These are phyloP conservation scores for Collichthys lucidus DNA, from an alignment of 2,113 vertebrate genomes.

Conservation along the genomic window DNA sequence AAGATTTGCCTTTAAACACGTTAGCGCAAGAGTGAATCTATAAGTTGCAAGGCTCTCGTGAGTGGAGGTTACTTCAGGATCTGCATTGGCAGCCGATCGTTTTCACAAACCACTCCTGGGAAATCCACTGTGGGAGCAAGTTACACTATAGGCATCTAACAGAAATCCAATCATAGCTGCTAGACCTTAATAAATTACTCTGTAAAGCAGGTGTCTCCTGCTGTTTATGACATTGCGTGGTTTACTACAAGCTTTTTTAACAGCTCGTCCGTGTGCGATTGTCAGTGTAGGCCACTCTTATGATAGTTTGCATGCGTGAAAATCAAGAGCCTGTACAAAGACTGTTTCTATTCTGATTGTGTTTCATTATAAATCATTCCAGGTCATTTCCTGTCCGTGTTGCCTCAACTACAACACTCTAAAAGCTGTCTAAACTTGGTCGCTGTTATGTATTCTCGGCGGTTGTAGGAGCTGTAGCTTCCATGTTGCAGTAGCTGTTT, in stretches of 20 bases:
- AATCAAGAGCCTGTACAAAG: not conserved
- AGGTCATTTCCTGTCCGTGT: constrained; percentile 6
- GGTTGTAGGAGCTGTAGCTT: constrained; percentile 31
- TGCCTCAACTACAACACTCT: not conserved
- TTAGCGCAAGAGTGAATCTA: constrained; percentile 6
- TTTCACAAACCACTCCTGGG: constrained; percentile 57
- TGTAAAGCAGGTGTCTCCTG: constrained; percentile 71
- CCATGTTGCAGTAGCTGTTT: constrained; percentile 45
- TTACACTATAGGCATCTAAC: constrained; percentile 79
- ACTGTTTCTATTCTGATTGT: not conserved
- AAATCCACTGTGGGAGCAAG: constrained; percentile 61
- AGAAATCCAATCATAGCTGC: constrained; percentile 75
- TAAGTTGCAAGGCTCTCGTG: constrained; percentile 30
- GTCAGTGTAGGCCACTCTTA: not conserved
- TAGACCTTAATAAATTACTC: constrained; percentile 71
- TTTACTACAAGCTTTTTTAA: constrained; percentile 1
- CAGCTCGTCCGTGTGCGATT: not conserved
- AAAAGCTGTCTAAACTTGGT: not conserved
- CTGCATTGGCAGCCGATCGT: constrained; percentile 36
- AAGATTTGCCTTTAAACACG: not conserved
- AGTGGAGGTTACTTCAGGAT: constrained; percentile 35
- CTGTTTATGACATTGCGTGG: constrained; percentile 42
- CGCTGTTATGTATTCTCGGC: constrained; percentile 7
- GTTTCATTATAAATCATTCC: not conserved
- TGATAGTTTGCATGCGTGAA: not conserved